Evolutionary conservation across 1,140 invertebrate genomes (phyloP).

Genomic region (Calliphora vicina): DNA sequence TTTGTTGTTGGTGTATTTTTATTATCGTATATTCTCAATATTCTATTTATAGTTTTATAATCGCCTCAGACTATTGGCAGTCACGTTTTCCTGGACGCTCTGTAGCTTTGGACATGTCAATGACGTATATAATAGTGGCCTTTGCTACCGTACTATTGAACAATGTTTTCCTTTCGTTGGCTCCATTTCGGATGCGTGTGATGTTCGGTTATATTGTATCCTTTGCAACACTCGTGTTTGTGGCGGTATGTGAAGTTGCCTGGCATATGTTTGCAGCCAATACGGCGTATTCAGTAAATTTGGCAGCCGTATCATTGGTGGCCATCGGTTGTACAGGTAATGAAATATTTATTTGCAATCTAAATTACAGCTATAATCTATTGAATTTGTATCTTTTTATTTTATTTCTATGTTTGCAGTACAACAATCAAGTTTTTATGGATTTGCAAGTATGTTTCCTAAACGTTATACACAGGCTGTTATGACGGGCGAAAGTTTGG

Average conservation of each 20-base stretch:
- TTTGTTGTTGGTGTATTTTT: too few species aligned
- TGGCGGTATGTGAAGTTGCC: slow-evolving; percentile 85
- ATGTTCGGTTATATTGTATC: slow-evolving; percentile 88
- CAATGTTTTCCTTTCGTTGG: slow-evolving; percentile 84
- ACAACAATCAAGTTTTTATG: slow-evolving; percentile 94
- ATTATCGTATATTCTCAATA: not conserved
- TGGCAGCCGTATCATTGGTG: slow-evolving; percentile 83
- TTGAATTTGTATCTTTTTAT: not conserved
- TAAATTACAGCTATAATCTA: not conserved
- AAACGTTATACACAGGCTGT: slow-evolving; percentile 88
- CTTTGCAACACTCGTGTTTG: slow-evolving; percentile 80
- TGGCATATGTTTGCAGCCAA: slow-evolving; percentile 77
- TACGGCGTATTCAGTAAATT: slow-evolving; percentile 80
- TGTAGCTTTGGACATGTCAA: slow-evolving; percentile 91
- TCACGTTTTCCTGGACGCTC: slow-evolving; percentile 80
- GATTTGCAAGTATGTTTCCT: slow-evolving; percentile 91
- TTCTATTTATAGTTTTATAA: slow-evolving; percentile 77
- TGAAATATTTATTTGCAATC: slow-evolving; percentile 18
- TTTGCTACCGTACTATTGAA: slow-evolving; percentile 86
- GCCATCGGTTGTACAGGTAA: slow-evolving; percentile 87
- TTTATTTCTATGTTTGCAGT: slow-evolving; percentile 64
- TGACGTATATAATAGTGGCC: slow-evolving; percentile 87
- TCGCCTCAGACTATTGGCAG: slow-evolving; percentile 90
- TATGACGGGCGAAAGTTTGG: slow-evolving; percentile 93
- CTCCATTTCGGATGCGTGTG: slow-evolving; percentile 83